phyloP scores from a whole-genome alignment of 2,797 vertebrate species.

The Poeciliopsis infans region DNA sequence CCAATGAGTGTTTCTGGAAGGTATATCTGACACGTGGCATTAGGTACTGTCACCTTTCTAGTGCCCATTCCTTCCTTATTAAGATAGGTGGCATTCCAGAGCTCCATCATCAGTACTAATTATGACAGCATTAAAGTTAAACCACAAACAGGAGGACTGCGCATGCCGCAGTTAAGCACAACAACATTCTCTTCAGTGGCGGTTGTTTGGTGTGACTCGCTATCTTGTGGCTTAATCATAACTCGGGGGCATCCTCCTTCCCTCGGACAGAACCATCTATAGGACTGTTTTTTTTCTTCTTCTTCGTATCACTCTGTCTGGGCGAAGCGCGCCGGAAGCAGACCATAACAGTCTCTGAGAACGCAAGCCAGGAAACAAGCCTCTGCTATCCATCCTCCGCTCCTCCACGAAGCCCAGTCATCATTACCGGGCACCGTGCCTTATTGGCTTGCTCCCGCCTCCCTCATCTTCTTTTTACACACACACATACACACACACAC shows the following conservation, averaged over 20 bases:
- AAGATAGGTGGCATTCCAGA: conserved; percentile 10
- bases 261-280: conserved; percentile 42
- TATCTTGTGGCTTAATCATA: conserved; percentile 65
- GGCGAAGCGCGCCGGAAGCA: conserved; percentile 65
- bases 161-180: conserved; percentile 46
- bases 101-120: conserved; percentile 43
- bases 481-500: neutral
- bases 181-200: conserved; percentile 33
- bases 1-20: neutral
- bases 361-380: conserved; percentile 67
- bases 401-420: conserved; percentile 78
- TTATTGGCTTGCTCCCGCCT: conserved; percentile 46
- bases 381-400: conserved; percentile 72
- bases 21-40: neutral
- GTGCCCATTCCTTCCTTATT: conserved; percentile 15
- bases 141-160: conserved; percentile 31
- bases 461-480: conserved; percentile 30
- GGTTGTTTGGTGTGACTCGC: conserved; percentile 44
- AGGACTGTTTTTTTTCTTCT: conserved; percentile 18
- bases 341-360: conserved; percentile 69
- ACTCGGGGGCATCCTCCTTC: conserved; percentile 71
- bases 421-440: conserved; percentile 75
- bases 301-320: conserved; percentile 50
- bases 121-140: conserved; percentile 56
- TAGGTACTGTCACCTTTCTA: conserved; percentile 6